phyloP scores from a whole-genome alignment of 92 coral and sea anemone genomes.

The Epizoanthus stellaris region DNA sequence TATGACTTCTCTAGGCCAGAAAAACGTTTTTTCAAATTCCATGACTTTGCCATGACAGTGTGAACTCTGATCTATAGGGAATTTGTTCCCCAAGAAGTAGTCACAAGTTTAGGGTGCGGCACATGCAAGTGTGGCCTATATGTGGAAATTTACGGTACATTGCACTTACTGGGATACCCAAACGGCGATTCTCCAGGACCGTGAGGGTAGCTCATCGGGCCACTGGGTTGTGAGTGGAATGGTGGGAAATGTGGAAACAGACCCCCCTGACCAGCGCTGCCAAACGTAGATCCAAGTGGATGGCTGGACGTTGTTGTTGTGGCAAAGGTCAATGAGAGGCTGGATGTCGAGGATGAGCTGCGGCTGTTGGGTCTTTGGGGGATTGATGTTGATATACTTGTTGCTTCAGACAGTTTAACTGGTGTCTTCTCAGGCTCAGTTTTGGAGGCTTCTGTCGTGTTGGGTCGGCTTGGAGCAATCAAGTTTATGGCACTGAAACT shows the following conservation, averaged over 20 bases:
- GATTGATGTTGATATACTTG: conserved; percentile 56
- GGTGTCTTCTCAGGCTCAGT: conserved; percentile 25
- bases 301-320: conserved; percentile 83
- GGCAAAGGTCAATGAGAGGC: conserved; percentile 66
- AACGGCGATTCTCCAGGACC: conserved; percentile 82
- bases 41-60: too few species aligned
- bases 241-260: conserved; percentile 89
- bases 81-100: too few species aligned
- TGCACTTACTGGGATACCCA: conserved; percentile 80
- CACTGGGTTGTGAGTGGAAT: conserved; percentile 72
- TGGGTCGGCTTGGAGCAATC: conserved; percentile 44
- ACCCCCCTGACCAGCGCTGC: conserved; percentile 71
- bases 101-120: too few species aligned
- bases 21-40: too few species aligned
- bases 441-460: conserved; percentile 43
- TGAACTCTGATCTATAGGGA: too few species aligned
- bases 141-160: too few species aligned
- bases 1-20: too few species aligned
- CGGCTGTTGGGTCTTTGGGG: conserved; percentile 71
- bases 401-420: conserved; percentile 19
- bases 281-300: conserved; percentile 77
- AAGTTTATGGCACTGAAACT: conserved; percentile 36
- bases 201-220: conserved; percentile 79
- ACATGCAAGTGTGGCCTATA: too few species aligned
- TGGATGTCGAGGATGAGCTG: conserved; percentile 53